These are phyloP conservation scores for Agrypnia vestita DNA, from an alignment of 1,140 invertebrate genomes.

Conservation along the genomic window DNA sequence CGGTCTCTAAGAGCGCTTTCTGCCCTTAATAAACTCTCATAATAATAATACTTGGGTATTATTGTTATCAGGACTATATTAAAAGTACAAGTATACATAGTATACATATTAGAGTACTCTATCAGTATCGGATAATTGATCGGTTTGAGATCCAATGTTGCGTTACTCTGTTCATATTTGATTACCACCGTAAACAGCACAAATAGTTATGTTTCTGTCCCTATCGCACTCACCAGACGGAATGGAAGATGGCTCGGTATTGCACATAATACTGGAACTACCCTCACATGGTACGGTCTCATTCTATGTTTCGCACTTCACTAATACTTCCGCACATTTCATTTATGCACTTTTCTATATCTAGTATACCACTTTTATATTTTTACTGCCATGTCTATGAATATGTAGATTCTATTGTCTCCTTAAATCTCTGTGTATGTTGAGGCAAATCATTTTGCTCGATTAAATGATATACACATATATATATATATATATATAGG, in stretches of 20 bases:
- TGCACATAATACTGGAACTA: slow-evolving; percentile 38
- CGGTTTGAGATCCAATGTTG: background rate
- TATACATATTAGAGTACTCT: no score
- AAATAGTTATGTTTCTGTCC: slow-evolving; percentile 7
- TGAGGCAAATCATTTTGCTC: background rate
- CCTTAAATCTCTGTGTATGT: background rate
- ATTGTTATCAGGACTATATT: no score
- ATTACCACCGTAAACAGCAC: background rate
- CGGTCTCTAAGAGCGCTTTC: no score
- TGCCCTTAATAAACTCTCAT: no score
- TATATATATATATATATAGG: no score
- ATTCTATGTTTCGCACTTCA: background rate
- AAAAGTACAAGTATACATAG: no score
- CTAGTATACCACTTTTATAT: background rate
- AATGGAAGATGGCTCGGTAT: background rate
- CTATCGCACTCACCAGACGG: slow-evolving; percentile 16
- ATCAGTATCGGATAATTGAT: background rate
- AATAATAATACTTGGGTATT: no score
- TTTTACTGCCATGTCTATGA: background rate
- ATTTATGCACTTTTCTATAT: background rate
- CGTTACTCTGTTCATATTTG: background rate
- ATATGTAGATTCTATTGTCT: background rate
- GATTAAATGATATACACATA: no score
- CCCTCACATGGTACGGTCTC: slow-evolving; percentile 32
- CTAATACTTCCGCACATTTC: background rate